These are phyloP conservation scores for Trichonephila clavata DNA, from an alignment of 1,140 invertebrate genomes.

Conservation along the genomic window DNA sequence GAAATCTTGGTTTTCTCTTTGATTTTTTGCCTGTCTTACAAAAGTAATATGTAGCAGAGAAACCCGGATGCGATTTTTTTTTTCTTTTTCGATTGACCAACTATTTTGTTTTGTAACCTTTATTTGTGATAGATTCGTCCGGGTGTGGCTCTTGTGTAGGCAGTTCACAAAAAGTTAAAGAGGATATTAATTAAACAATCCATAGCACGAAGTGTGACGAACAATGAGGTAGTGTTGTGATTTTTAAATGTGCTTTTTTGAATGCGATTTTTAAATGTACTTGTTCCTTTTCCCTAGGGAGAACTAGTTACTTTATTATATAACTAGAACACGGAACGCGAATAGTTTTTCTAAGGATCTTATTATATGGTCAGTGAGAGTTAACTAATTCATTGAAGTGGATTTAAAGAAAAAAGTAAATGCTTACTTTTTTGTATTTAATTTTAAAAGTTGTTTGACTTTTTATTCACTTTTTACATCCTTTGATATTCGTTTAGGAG, in stretches of 20 bases:
- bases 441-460: no score
- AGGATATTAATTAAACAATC: neutral
- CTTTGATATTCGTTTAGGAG: no score
- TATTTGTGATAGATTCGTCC: neutral
- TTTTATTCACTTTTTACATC: no score
- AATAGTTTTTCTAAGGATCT: no score
- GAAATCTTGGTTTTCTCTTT: neutral
- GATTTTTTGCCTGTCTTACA: neutral
- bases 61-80: neutral
- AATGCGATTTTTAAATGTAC: no score
- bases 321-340: no score
- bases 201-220: neutral
- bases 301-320: no score
- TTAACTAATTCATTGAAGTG: no score
- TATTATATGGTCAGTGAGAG: no score
- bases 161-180: neutral
- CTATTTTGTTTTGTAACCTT: neutral
- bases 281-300: no score
- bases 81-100: neutral
- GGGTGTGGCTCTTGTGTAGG: slow-evolving; percentile 16
- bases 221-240: neutral
- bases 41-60: neutral
- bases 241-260: neutral
- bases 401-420: no score
- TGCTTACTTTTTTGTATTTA: no score